Base-by-base conservation (phyloP, 2,888 invertebrate species). In the Buathra laborator region DNA sequence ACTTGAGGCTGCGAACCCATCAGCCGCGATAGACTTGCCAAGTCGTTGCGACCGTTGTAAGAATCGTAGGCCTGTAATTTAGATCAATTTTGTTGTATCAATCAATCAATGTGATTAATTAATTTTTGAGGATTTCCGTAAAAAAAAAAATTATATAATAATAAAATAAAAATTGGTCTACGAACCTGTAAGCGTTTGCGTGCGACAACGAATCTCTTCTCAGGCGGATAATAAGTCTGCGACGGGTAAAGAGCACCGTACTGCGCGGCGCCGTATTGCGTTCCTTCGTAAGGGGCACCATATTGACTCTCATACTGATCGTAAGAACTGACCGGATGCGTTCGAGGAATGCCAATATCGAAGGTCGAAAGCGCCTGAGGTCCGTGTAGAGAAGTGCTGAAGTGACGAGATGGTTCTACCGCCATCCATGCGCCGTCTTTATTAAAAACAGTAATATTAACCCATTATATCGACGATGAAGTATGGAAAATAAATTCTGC, bases 181-280 rank as follows among this genome's bases (percentile, higher is more conserved):
- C 86, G 88, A 75, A 93, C 93, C 92, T 92, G 92, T 9, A 91
- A 89, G 43, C 93, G 90, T 85, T 93, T 93, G 75, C 91, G 92
- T n/a, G 92, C 84, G 1, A 93, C 89, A 89, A 93, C 90, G 80
- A 91, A 93, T 87, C 93, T 91, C 82, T 93, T 93, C 80, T 93
- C 93, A 3, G 91, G 90, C 3, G 89, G 86, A 78, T 92, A 93
- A 67, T 93, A 92, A 12, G 87, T 84, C 56, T 85, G 85, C 44
- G 87, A 87, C 3, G 90, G 89, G 81, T 93, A 93, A 5, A 91
- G 86, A 24, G 87, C 71, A 1, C 87, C 89, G 64, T 93, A 93
- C 48, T 91, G 92, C 16, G 91, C 87, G 1, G 86, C 72, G 1
- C 88, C 89, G n/a, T 91, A 91, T 62, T 90, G 90, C 7, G 88